Base-by-base conservation (phyloP, 2,797 vertebrate genomes). In the Hippopotamyrus pictus region DNA sequence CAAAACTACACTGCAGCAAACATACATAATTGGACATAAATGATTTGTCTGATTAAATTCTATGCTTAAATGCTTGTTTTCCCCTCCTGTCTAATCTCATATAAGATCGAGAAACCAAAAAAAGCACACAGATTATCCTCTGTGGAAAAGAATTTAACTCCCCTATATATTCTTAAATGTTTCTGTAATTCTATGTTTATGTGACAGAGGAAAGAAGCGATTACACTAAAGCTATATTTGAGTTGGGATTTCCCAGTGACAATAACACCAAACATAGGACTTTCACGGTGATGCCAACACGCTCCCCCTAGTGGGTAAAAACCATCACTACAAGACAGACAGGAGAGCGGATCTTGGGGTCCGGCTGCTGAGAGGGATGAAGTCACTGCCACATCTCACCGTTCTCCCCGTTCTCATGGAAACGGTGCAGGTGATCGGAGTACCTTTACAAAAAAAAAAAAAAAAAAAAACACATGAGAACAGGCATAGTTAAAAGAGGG, bases 341-440 rank as follows among this genome's bases (percentile, higher is more conserved):
- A 14, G 22, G 53, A 48, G 3, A 12, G 33, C 44, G 11, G 22
- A 17, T 48, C 3, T 2, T 25, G 25, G 53, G 53, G 50, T 91
- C n/a, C 17, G 4, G 9, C 5, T 9, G 12, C n/a, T 17, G n/a
- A 12, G 51, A 0, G 1, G 41, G 87, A 37, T 17, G 51, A 88
- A 29, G 12, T 95, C 92, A 95, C 92, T 95, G 95, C 94, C 94
- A 96, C 92, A 94, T 92, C 90, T 96, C 94, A 92, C 33, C 0
- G 93, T 93, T 94, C 11, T 96, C 97, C 19, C 96, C 96, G 0
- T 96, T 96, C 96, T 97, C 96, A 0, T 99, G 98, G 96, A 99
- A 99, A 89, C 94, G 97, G 94, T 99, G 98, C 89, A 99, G 92
- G 91, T 99, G 98, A 92, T 99, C 98, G 0, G 98, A 94, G 0